Base-by-base conservation (phyloP, 2,113 vertebrate genomes). In the Pterocles burchelli region DNA sequence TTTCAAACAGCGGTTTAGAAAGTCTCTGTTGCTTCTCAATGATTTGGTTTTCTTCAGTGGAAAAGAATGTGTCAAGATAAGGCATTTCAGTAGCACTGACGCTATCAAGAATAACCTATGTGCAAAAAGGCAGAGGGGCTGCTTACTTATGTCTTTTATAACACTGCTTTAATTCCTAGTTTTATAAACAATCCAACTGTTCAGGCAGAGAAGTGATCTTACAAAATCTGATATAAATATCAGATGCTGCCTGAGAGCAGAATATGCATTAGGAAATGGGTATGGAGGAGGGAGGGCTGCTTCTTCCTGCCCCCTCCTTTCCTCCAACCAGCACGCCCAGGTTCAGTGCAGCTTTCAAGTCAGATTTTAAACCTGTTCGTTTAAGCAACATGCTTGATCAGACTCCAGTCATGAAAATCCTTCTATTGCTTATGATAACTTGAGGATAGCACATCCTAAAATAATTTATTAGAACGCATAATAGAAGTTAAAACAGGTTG, bases 311-410 rank as follows among this genome's bases (percentile, higher is more conserved):
- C 46, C 49, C 5, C 7, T 82, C 33, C n/a, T 71, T 81, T 74
- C 65, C 34, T 71, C 55, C 66, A 1, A 0, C 9, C 48, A 57
- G 5, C 0, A 0, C 2, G 3, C 34, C 71, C 4, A 0, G 36
- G 31, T 45, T 66, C 20, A 7, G 16, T 24, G 28, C 38, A 71
- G 49, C 55, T 71, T 76, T 67, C 25, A 71, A 81, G 55, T 51
- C 9, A 3, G 33, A 62, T 74, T 91, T 74, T 62, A 91, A 84
- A 91, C 38, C 19, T 34, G 33, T 26, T 80, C 13, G 2, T 66
- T 86, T 62, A 74, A 93, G 43, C 20, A 71, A 63, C 43, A 29
- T 74, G 21, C 28, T 89, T 13, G 5, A 11, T 45, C 19, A 73
- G 28, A 20, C 38, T 48, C 17, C 52, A 31, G 9, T 66, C 15